Evolutionary conservation across 2,113 vertebrate genomes (phyloP), one percentile per base, ranked within the genome.

Genomic region (Naja naja): DNA sequence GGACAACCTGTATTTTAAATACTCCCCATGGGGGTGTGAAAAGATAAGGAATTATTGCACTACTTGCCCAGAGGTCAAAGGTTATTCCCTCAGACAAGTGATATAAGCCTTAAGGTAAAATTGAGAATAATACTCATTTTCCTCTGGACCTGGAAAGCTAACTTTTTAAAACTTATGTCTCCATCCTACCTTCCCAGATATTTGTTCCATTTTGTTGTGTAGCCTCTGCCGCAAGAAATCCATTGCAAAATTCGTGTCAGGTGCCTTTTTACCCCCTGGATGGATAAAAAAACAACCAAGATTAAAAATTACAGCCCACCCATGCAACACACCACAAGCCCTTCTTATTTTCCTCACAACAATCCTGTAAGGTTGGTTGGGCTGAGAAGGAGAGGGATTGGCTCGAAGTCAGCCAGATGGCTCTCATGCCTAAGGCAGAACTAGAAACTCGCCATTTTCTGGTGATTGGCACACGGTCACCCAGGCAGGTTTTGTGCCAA

Each of bases 131-230:
- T 12, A 1, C 1, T 43, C 11, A 52, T 30, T 52, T 52, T 53
- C 43, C 3, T 39, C 49, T 60, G 54, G 22, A 49, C 8, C 34
- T 18, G 49, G 22, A 74, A n/a, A 91, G 58, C 20, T 7, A 14
- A 12, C 10, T 23, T 18, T 47, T 88, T 54, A 9, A 81, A 81
- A 43, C 3, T 1, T 22, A 1, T 22, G 18, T 43, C 18, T 81
- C 34, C 25, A 11, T 74, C 95, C 92, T 93, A 99, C 99, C 98
- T 98, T 98, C 69, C 98, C 98, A 95, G 98, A 98, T 89, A 97
- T 98, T 94, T 98, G 97, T 94, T 98, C 98, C 3, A 99, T 99
- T 97, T 99, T 99, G 90, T 99, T 98, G 0, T 98, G 99, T 0
- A 99, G 98, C 87, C 98, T 98, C 96, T 98, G 98, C n/a, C 98